Percentiles rank a stretch among this genome's conserved stretches.
These are phyloP conservation scores for Bostrychus sinensis DNA, from an alignment of 2,113 vertebrate genomes.

Conservation along the genomic window DNA sequence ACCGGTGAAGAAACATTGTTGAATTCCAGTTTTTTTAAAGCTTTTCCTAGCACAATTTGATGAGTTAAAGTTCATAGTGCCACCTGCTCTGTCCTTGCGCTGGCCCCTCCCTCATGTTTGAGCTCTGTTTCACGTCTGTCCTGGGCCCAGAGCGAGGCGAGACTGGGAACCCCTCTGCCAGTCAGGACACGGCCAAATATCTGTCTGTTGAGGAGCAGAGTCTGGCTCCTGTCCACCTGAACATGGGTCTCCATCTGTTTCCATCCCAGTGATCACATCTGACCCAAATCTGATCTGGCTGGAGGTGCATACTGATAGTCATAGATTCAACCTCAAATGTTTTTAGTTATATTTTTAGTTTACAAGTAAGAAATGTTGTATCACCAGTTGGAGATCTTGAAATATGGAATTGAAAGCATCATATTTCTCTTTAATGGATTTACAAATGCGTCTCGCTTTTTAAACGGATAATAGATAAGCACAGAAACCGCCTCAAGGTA, in stretches of 20 bases:
- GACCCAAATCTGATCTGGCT: conserved; percentile 44
- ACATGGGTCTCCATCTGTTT: conserved; percentile 60
- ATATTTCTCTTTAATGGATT: no score
- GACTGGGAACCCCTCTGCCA: conserved; percentile 38
- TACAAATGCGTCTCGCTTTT: no score
- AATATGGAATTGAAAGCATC: no score
- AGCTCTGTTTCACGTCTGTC: conserved; percentile 55
- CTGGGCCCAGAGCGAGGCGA: conserved; percentile 20
- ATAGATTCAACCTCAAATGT: conserved; percentile 15
- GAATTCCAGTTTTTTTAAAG: no score
- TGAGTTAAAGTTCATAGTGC: conserved; percentile 35
- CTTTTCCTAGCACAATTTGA: no score
- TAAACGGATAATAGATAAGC: no score
- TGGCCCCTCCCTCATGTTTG: conserved; percentile 42
- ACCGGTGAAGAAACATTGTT: background rate
- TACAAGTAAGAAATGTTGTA: background rate
- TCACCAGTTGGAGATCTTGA: no score
- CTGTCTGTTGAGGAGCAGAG: conserved; percentile 42
- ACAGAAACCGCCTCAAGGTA: no score
- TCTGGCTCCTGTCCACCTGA: conserved; percentile 62
- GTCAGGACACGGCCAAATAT: conserved; percentile 47
- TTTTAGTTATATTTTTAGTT: conserved; percentile 5
- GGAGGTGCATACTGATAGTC: background rate
- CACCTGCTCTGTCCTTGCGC: conserved; percentile 56
- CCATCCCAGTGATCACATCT: conserved; percentile 54